Evolutionary conservation across 2,113 vertebrate species (phyloP), one percentile per base, ranked within the genome.

Genomic region (Sclerurus mexicanus): DNA sequence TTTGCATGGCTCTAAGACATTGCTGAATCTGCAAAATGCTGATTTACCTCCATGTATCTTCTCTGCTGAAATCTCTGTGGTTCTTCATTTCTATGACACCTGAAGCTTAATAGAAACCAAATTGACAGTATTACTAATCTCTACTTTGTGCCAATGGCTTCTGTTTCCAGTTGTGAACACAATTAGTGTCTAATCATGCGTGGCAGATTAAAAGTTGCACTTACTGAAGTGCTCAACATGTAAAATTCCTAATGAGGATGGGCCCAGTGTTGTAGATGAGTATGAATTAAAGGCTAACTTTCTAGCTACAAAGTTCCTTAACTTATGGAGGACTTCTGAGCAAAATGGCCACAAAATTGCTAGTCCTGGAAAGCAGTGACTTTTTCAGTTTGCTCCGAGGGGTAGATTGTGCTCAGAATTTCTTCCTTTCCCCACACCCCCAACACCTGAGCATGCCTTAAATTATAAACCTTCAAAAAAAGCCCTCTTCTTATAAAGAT

Each of bases 91-190:
- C 63, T 77, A 59, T 83, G 89, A 96, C 91, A 88, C 30, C n/a
- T 42, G 59, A 89, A 83, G 50, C 23, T 89, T 87, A 89, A 77
- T 12, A 87, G 82, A 80, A 96, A 95, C 87, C 28, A 91, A 89
- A 96, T 8, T 62, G 52, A 83, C 87, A 73, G 69, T 31, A 79
- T 91, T 89, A 93, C 37, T 94, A 83, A 93, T 69, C n/a, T 62
- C 35, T 69, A 5, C 28, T 73, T 82, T 0, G 1, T 85, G 59
- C 75, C 91, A 91, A 55, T 4, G 9, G 67, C 53, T 97, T 91
- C 81, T 79, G 49, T 93, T 95, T 89, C 59, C 30, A 58, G 58
- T 71, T 93, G 64, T 69, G 42, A 87, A 73, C 22, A 66, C 35
- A 31, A 72, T 85, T 85, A 89, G 18, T 37, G 71, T 76, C 59